These are phyloP conservation scores for Spinus pinus DNA, from an alignment of 2,797 vertebrate species.

Conservation along the genomic window DNA sequence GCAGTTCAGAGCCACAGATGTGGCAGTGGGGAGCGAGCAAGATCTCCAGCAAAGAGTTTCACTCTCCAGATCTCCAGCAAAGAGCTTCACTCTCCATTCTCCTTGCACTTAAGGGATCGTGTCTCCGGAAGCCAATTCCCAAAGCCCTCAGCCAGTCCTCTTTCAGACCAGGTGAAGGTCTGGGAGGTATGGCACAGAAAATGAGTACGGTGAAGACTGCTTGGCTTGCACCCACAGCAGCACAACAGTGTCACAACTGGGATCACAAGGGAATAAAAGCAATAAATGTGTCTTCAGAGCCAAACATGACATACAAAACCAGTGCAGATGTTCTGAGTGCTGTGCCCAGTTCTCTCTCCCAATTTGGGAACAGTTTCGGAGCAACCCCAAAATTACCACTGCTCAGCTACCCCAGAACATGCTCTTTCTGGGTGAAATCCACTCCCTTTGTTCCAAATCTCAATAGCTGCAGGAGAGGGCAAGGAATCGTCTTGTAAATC, in stretches of 20 bases:
- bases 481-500: background rate
- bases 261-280: background rate
- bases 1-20: background rate
- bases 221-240: background rate
- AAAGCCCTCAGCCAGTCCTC: background rate
- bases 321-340: rapidly evolving
- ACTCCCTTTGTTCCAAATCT: background rate
- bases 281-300: background rate
- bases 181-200: background rate
- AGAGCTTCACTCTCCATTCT: background rate
- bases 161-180: background rate
- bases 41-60: background rate
- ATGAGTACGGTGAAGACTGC: background rate
- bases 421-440: background rate
- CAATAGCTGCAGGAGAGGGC: background rate
- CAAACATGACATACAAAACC: background rate
- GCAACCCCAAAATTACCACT: background rate
- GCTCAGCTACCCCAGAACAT: background rate
- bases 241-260: background rate
- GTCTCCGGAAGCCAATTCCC: background rate
- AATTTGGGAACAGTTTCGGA: rapidly evolving
- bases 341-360: background rate
- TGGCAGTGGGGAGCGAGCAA: rapidly evolving
- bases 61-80: background rate
- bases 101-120: background rate